A percentile compares a stretch with the other conserved stretches of the same genome.
Conservation (phyloP, 2,888 invertebrate genomes). For the Plebejus anna region DNA sequence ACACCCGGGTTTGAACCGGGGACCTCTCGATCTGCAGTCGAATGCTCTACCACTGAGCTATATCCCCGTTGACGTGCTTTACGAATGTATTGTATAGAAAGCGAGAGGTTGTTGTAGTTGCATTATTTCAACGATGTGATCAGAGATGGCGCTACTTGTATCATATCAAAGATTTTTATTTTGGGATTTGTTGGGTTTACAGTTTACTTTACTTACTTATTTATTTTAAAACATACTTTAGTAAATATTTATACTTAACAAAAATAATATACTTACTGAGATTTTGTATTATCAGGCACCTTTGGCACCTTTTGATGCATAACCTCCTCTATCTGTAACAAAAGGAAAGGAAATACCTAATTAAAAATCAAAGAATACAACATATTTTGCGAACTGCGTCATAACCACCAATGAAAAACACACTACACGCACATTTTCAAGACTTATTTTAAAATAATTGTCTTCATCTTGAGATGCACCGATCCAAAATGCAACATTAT, state of each 20-base stretch:
- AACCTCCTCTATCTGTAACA: constrained; percentile 74
- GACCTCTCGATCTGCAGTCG: constrained; percentile 79
- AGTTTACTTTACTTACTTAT: neutral
- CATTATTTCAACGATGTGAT: constrained; percentile 31
- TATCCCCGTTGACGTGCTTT: constrained; percentile 49
- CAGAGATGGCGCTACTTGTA: constrained; percentile 55
- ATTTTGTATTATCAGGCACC: constrained; percentile 66
- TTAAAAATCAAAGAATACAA: constrained; percentile 10
- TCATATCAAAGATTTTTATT: neutral
- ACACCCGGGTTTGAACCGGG: constrained; percentile 79
- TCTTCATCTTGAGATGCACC: constrained; percentile 31
- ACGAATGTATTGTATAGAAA: constrained; percentile 40
- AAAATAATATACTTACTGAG: constrained; percentile 55
- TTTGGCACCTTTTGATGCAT: constrained; percentile 75
- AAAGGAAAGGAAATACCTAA: constrained; percentile 35
- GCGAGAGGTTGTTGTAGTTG: neutral
- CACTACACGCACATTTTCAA: constrained; percentile 29
- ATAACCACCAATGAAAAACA: neutral
- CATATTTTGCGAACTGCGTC: neutral
- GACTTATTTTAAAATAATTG: constrained; percentile 20
- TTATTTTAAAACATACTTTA: neutral
- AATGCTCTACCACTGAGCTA: constrained; percentile 79
- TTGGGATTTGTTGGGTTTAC: neutral
- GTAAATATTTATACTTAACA: constrained; percentile 10
- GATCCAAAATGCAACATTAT: constrained; percentile 42